Evolutionary conservation across 1,140 invertebrate genomes (phyloP), one percentile per base, ranked within the genome.

Genomic region (Druon quercuslanigerum): DNA sequence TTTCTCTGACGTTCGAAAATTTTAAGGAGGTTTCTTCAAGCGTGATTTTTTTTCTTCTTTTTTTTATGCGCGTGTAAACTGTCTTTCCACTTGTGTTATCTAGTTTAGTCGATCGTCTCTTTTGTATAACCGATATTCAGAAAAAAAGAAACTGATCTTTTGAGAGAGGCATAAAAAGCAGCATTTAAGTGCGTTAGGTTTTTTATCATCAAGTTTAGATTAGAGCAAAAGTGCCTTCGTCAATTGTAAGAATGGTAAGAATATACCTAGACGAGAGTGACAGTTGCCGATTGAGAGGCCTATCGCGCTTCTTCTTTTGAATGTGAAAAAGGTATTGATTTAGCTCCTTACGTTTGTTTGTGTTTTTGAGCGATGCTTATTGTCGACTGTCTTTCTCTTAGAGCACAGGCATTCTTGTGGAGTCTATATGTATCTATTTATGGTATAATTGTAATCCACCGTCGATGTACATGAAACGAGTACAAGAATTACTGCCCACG

Each of bases 401-500:
- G 33, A n/a, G 20, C 40, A 40, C 25, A 40, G 74, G 81, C 54
- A 25, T 73, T 73, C 72, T 76, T 74, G 66, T 74, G 17, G 40
- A 73, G 75, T 74, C 20, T 74, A 25, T 25, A 25, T 25, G 20
- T 51, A 79, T 20, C 72, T 78, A 83, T 83, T 81, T 71, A 79
- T 82, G 57, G 78, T 81, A 73, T 54, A 57, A 77, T 75, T 60
- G 72, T 76, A 71, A 82, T 79, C 25, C 8, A 66, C n/a, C 54
- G 75, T 80, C 73, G 78, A 83, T 78, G 77, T 83, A 71, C 51
- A 75, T 85, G 83, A 82, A 85, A 82, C 78, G 80, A 83, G 82
- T 83, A 79, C 79, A 79, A 81, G 33, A 78, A 83, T 66, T 82
- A 86, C 85, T 86, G 85, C 85, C 85, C 76, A 74, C 71, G 20